A percentile compares a stretch with the other conserved stretches of the same genome.
These are phyloP conservation scores for Syrmaticus mikado DNA, from an alignment of 2,113 vertebrate species.

Conservation along the genomic window DNA sequence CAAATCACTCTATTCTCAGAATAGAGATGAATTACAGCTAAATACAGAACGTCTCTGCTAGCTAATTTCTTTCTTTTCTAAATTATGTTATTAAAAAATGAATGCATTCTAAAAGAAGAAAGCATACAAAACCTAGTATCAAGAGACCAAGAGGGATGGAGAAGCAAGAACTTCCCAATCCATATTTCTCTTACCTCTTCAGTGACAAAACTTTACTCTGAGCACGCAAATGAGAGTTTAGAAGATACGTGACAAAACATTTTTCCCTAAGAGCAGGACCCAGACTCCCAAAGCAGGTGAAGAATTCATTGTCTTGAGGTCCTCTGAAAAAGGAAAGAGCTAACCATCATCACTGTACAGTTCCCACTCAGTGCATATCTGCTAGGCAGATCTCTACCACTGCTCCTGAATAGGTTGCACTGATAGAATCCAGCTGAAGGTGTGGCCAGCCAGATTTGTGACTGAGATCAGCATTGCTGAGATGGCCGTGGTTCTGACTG, in stretches of 20 bases:
- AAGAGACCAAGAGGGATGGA: background rate
- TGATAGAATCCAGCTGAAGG: background rate
- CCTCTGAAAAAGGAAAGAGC: background rate
- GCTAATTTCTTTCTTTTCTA: background rate
- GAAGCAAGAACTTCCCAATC: background rate
- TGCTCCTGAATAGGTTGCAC: background rate
- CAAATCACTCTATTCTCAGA: background rate
- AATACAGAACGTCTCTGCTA: background rate
- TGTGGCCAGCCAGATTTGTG: background rate
- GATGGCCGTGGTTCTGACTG: background rate
- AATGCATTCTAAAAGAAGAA: background rate
- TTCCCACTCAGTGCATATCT: background rate
- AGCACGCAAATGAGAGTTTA: background rate
- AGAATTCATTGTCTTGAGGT: background rate
- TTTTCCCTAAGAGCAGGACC: background rate
- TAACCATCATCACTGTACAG: background rate
- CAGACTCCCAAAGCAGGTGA: background rate
- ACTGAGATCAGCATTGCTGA: background rate
- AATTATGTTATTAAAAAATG: background rate
- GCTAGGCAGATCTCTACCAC: background rate
- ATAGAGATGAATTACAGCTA: background rate
- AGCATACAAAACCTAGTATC: background rate
- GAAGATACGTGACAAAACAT: background rate
- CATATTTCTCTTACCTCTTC: background rate
- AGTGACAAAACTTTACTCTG: background rate